Conservation (phyloP, 2,113 vertebrate genomes). For the Macrotus californicus region DNA sequence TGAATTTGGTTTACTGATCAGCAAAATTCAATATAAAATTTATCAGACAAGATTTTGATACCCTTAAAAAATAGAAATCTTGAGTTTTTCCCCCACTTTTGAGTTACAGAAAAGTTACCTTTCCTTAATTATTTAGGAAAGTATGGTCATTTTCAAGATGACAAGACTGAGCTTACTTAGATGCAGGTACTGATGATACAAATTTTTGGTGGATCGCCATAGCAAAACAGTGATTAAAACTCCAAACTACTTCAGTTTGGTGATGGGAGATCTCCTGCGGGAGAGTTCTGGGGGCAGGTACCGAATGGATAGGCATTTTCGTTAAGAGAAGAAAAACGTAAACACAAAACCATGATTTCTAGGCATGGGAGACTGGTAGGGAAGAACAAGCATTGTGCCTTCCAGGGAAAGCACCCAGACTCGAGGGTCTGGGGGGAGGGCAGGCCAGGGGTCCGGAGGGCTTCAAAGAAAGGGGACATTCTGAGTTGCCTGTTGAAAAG, state of each 20-base stretch:
- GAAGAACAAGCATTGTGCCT: not conserved
- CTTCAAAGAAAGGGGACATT: not conserved
- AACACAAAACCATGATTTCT: not conserved
- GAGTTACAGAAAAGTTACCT: not conserved
- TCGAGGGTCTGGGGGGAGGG: not conserved
- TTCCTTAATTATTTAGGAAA: conserved; percentile 16
- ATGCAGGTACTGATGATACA: not conserved
- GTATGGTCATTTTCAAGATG: not conserved
- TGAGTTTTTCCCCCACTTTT: not conserved
- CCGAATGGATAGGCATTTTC: not conserved
- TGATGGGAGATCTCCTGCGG: not conserved
- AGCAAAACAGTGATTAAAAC: not conserved
- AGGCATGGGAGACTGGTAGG: not conserved
- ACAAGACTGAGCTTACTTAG: not conserved
- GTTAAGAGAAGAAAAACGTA: not conserved
- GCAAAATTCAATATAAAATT: conserved; percentile 23
- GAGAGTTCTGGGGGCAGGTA: not conserved
- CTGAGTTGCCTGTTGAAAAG: not conserved
- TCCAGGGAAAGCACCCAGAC: not conserved
- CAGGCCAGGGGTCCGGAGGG: not conserved
- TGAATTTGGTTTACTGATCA: not conserved
- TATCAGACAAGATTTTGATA: conserved; percentile 16
- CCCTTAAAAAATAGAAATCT: not conserved
- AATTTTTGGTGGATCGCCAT: not conserved
- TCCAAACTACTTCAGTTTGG: not conserved